Conservation (phyloP, 2,113 vertebrate species). For the Colius striatus region DNA sequence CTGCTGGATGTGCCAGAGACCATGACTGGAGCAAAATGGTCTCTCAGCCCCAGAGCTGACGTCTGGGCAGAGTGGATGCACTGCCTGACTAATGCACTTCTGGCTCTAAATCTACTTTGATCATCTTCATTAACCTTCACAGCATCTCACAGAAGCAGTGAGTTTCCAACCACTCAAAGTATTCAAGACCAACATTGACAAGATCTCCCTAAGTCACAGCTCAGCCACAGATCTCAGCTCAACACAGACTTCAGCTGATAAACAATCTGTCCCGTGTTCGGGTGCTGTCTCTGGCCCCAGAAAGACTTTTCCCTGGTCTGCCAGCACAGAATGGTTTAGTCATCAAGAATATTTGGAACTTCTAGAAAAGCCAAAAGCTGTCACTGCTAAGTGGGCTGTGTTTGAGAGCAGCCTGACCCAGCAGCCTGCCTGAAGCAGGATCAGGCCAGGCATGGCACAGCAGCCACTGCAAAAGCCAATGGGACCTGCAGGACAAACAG, state of each 20-base stretch:
- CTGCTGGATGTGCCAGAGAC: neutral
- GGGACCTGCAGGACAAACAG: neutral
- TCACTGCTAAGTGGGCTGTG: neutral
- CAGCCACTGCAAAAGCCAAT: neutral
- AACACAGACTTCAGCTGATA: neutral
- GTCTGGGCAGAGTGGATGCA: neutral
- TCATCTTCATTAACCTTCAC: neutral
- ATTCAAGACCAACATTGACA: neutral
- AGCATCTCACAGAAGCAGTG: neutral
- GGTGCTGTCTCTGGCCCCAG: neutral
- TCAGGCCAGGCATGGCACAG: neutral
- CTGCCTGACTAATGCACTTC: neutral
- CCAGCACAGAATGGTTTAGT: neutral
- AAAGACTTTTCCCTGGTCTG: neutral
- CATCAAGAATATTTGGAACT: neutral
- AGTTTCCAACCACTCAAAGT: neutral
- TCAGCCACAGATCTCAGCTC: neutral
- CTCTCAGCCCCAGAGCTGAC: neutral
- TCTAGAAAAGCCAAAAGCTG: neutral
- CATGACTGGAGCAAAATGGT: neutral
- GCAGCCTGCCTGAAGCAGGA: neutral
- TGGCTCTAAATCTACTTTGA: neutral
- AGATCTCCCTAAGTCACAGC: neutral
- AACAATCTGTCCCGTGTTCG: fast-evolving
- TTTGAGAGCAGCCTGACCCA: neutral